Evolutionary conservation across 2,113 vertebrate species (phyloP), one percentile per base, ranked within the genome.

Genomic region (Tragelaphus scriptus): DNA sequence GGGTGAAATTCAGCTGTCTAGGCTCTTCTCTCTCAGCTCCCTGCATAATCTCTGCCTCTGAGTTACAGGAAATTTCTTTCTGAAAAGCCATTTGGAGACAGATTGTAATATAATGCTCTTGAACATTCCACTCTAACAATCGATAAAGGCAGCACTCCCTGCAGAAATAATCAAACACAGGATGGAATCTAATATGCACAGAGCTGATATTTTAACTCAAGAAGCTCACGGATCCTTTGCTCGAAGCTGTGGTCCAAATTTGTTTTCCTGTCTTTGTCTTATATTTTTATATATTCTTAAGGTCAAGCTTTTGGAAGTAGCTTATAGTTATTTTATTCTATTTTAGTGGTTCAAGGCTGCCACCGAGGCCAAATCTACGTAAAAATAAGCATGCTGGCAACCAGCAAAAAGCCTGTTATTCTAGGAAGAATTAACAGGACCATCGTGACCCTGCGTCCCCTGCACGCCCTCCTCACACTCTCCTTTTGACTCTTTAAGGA

Each of bases 1-100:
- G 58, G 81, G 90, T 97, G 82, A 97, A 96, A 98, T 92, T 98
- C 95, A 97, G 90, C 91, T 96, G 97, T 85, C 86, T 95, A 77
- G 97, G 93, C 82, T 84, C 94, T 21, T 92, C 87, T 91, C 95
- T 94, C 95, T 98, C 94, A 88, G 97, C 96, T 98, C 97, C 94
- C 97, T 97, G 98, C 96, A 98, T 85, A 92, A 95, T 98, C 97
- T 98, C 92, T 97, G 44, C 98, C 91, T 93, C 91, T 30, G 97
- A 97, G 97, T 98, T 98, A 98, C 98, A 98, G 98, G 98, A 98
- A 98, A 98, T 98, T 97, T 97, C 94, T 96, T 81, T 98, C 97
- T 97, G 90, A 97, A 98, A 97, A 98, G 97, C 98, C 98, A 98
- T 97, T 98, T 97, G 65, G 93, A 97, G 95, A 96, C 97, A 97